Percentiles rank a stretch among this genome's conserved stretches.
phyloP scores from a whole-genome alignment of 2,113 vertebrate genomes.

The Apteryx mantelli region DNA sequence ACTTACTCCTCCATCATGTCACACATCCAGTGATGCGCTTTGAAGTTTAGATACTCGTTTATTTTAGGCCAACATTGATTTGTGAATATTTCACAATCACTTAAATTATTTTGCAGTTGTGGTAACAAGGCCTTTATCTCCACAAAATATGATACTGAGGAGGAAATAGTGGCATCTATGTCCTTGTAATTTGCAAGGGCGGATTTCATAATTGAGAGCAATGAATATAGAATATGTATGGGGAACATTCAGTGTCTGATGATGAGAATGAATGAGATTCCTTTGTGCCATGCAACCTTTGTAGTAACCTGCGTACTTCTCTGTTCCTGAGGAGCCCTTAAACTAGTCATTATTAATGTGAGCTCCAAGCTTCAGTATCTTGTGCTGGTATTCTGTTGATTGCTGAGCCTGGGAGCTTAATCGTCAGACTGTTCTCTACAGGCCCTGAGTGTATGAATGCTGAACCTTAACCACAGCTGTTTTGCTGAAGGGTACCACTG shows the following conservation, averaged over 20 bases:
- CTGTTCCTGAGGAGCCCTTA: neutral
- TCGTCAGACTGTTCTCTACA: neutral
- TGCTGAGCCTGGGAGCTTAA: neutral
- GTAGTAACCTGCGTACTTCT: neutral
- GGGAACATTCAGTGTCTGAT: neutral
- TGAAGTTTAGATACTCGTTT: neutral
- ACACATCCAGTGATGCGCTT: neutral
- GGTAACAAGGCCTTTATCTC: neutral
- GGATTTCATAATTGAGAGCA: neutral
- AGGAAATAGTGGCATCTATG: neutral
- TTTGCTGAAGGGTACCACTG: neutral
- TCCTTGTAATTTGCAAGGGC: neutral
- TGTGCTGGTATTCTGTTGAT: fast-evolving
- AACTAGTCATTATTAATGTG: neutral
- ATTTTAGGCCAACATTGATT: neutral
- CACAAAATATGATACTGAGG: neutral
- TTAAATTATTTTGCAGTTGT: neutral
- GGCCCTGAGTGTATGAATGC: fast-evolving
- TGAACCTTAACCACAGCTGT: neutral
- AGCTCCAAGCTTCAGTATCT: neutral
- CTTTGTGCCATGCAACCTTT: neutral
- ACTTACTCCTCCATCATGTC: neutral
- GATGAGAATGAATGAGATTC: neutral
- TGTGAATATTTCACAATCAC: neutral
- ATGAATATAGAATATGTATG: fast-evolving